Evolutionary conservation across 2,888 invertebrate genomes (phyloP).

Genomic region (Papilio protenor): DNA sequence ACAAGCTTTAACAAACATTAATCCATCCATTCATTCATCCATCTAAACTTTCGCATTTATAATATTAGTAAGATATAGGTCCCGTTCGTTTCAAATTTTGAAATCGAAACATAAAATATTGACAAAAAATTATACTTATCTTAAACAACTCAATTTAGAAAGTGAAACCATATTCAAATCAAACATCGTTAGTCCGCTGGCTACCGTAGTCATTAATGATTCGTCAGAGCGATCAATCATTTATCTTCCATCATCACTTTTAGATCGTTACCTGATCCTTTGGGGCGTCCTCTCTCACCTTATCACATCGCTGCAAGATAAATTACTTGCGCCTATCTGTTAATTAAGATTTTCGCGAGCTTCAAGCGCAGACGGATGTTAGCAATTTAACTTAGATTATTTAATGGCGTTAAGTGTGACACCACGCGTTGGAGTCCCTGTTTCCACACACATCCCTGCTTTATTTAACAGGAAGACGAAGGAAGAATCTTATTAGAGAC

Average conservation of each 20-base stretch:
- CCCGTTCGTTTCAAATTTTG: not conserved
- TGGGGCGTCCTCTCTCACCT: slow-evolving; percentile 62
- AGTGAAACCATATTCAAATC: slow-evolving; percentile 33
- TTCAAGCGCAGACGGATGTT: slow-evolving; percentile 78
- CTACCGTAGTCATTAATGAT: slow-evolving; percentile 54
- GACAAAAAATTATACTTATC: not conserved
- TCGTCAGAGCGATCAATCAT: slow-evolving; percentile 62
- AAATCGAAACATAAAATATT: not conserved
- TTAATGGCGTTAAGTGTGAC: slow-evolving; percentile 60
- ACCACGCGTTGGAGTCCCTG: slow-evolving; percentile 38
- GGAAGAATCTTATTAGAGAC: not conserved
- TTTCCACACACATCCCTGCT: not conserved
- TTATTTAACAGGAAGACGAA: not conserved
- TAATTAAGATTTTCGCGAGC: slow-evolving; percentile 83
- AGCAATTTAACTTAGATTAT: slow-evolving; percentile 76
- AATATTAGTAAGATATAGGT: no score
- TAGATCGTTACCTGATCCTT: slow-evolving; percentile 62
- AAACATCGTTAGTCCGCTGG: slow-evolving; percentile 40
- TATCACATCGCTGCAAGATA: slow-evolving; percentile 74
- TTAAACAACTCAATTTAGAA: not conserved
- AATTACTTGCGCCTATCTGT: slow-evolving; percentile 79
- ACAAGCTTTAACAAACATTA: no score
- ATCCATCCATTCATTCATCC: no score
- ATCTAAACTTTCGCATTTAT: no score
- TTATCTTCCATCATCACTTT: slow-evolving; percentile 64